A percentile compares a stretch with the other conserved stretches of the same genome.
Conservation (phyloP, 2,797 vertebrate genomes). For the Melanotaenia maccullochi region DNA sequence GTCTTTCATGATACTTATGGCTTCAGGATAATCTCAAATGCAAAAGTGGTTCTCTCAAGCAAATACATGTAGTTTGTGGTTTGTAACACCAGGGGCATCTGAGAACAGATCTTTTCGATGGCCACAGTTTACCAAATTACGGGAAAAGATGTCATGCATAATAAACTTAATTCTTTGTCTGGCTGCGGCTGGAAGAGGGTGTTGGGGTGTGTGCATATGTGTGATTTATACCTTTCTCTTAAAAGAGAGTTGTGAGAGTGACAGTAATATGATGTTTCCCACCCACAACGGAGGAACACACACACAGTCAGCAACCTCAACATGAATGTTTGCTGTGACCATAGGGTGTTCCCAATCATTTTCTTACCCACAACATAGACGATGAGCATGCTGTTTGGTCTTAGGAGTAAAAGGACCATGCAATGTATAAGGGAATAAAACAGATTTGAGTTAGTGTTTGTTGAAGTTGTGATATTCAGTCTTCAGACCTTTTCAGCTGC, state of each 20-base stretch:
- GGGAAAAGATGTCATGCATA: constrained; percentile 47
- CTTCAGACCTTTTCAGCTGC: constrained; percentile 24
- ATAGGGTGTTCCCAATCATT: constrained; percentile 66
- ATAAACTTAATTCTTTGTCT: constrained; percentile 58
- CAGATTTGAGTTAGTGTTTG: constrained; percentile 20
- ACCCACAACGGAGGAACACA: constrained; percentile 77
- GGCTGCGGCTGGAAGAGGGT: constrained; percentile 28
- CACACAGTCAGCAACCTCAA: constrained; percentile 75
- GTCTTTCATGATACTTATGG: constrained; percentile 17
- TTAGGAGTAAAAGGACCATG: constrained; percentile 25
- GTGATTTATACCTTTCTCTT: constrained; percentile 70
- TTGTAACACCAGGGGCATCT: constrained; percentile 37
- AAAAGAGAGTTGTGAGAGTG: constrained; percentile 67
- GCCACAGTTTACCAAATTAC: constrained; percentile 56
- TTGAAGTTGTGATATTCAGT: constrained; percentile 18
- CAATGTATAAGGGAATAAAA: constrained; percentile 13
- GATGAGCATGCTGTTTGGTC: constrained; percentile 41
- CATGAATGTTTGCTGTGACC: constrained; percentile 53
- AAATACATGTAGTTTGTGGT: constrained; percentile 40
- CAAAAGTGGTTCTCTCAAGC: constrained; percentile 23
- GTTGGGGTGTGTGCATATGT: constrained; percentile 31
- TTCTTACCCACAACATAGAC: constrained; percentile 56
- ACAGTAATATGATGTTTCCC: constrained; percentile 76
- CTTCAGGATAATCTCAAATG: constrained; percentile 27
- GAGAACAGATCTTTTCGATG: constrained; percentile 33